Evolutionary conservation across 2,797 vertebrate species (phyloP), one percentile per base, ranked within the genome.

Genomic region (Clamator glandarius): DNA sequence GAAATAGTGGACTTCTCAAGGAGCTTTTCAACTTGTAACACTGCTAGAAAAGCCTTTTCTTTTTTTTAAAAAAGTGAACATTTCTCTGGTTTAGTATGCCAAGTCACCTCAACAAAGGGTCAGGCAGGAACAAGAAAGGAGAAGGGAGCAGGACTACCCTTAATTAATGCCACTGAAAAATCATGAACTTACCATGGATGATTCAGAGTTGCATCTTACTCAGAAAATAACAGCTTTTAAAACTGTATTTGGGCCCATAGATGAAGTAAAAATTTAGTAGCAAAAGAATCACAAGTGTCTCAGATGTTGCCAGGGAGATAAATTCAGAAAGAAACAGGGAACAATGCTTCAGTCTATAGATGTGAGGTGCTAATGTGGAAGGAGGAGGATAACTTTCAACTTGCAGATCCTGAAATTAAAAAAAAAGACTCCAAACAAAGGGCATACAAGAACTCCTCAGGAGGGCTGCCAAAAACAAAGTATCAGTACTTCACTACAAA

Each of bases 241-340:
- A 85, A 41, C 35, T 68, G 33, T 70, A 48, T 90, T 72, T 58
- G 59, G 92, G 58, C 11, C 55, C 3, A 2, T 44, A 61, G 81
- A 75, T 42, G 8, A 76, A 96, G 25, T 11, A 83, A 80, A 84
- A 95, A 87, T 33, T 81, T 90, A 83, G 62, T 36, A 84, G 76
- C 54, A 83, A 69, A 92, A 84, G 59, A 89, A 87, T 81, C 18
- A n/a, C 75, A 63, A 93, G 55, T 62, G 59, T 9, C 46, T 90
- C 21, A 36, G 62, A 29, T 73, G 93, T 91, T 96, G 77, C 89
- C 75, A 92, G 48, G 88, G 92, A 89, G 88, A 95, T 94, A 92
- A 92, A 93, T 90, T 87, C 84, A 91, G 79, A 92, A 69, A 67
- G 91, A 91, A 96, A 80, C 41, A 81, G 79, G 66, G 95, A 93